Evolutionary conservation across 2,113 vertebrate genomes (phyloP).

Genomic region (Rhynchopsitta pachyrhyncha): DNA sequence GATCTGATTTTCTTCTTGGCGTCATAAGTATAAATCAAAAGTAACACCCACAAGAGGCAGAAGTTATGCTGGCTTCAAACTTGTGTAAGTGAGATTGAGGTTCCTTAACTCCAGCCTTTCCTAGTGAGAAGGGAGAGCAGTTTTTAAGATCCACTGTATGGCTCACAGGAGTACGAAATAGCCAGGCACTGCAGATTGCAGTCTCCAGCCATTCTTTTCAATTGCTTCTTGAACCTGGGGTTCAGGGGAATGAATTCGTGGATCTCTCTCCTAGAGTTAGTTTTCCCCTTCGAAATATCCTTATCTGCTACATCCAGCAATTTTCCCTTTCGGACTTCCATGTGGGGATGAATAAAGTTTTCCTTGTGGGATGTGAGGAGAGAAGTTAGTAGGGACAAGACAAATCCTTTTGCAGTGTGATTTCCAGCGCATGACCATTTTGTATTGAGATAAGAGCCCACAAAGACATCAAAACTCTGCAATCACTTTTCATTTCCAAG

Average conservation of each 20-base stretch:
- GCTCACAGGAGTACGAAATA: not conserved
- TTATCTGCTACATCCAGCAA: not conserved
- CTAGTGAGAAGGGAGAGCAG: not conserved
- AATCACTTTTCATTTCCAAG: not conserved
- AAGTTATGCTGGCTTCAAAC: not conserved
- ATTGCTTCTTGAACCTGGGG: not conserved
- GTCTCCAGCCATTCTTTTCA: not conserved
- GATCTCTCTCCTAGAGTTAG: not conserved
- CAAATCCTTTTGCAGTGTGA: not conserved
- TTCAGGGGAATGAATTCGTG: not conserved
- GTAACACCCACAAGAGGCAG: slow-evolving; percentile 38
- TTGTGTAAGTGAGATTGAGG: slow-evolving; percentile 16
- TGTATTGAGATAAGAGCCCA: not conserved
- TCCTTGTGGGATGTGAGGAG: not conserved
- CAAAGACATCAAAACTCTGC: not conserved
- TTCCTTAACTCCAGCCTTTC: not conserved
- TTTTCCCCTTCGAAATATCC: not conserved
- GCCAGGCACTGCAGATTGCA: not conserved
- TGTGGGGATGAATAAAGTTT: not conserved
- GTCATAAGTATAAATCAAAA: slow-evolving; percentile 56
- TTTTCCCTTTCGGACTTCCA: not conserved
- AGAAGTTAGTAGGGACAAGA: not conserved
- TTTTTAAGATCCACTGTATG: not conserved
- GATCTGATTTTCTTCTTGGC: slow-evolving; percentile 24
- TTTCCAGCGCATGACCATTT: not conserved